Evolutionary conservation across 2,888 invertebrate genomes (phyloP), one percentile per base, ranked within the genome.

Genomic region (Hofmannophila pseudospretella): DNA sequence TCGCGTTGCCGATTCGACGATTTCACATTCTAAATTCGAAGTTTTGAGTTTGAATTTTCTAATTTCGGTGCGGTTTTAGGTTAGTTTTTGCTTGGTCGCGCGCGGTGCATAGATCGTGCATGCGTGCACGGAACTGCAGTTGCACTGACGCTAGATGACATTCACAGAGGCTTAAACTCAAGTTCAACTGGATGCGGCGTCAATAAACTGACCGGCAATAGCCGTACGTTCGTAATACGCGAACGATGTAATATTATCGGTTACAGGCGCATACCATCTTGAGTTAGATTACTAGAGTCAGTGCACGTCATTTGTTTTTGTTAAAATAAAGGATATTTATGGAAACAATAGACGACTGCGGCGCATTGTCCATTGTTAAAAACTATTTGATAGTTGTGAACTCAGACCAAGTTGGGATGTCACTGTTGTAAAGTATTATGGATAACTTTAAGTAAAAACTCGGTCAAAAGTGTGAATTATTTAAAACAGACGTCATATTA

Each of bases 101-200:
- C 54, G 51, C 49, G 52, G 39, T 45, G 48, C 48, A 51, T 54
- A 58, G 54, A 53, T 63, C 71, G 77, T 78, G 78, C 74, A 67
- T 62, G 65, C 81, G 65, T 63, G 67, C 67, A 69, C 68, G 65
- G 68, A 56, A 77, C 73, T 70, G 75, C 74, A 70, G 50, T 67
- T 62, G 69, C 68, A 82, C 80, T 82, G 84, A 76, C 74, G 51
- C 77, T 79, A 77, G 81, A 74, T 82, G 84, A 82, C 84, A 84
- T 84, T 84, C 82, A 65, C 80, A 64, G 60, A 68, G 73, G 72
- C 78, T 76, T 71, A 71, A 68, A 69, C 75, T 71, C 81, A 85
- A 82, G 82, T 84, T 80, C 81, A 82, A 63, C 59, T 69, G 69
- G 68, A 71, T 71, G 67, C 70, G 66, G 68, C 79, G 77, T 75